These are phyloP conservation scores for Drosophila macrothrix DNA, from an alignment of 2,888 invertebrate genomes.

Conservation along the genomic window DNA sequence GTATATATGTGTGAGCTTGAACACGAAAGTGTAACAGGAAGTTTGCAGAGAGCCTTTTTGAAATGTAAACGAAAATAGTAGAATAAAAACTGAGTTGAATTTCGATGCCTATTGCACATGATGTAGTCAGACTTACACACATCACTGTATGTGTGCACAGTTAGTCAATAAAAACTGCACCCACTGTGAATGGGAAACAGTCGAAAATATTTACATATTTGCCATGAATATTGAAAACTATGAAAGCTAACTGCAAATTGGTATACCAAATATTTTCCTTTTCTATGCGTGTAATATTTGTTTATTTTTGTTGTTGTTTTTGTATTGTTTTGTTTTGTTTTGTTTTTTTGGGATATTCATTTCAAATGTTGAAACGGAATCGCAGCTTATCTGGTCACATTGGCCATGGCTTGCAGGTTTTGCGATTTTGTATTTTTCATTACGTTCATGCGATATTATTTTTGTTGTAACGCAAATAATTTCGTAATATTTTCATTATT, in stretches of 20 bases:
- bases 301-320: not conserved
- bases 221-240: conserved; percentile 33
- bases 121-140: not conserved
- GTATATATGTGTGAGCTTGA: not conserved
- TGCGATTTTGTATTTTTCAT: conserved; percentile 15
- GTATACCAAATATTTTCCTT: not conserved
- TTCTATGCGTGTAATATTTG: not conserved
- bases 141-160: not conserved
- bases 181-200: conserved; percentile 5
- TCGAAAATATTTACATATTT: conserved; percentile 23
- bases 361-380: conserved; percentile 41
- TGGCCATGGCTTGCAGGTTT: conserved; percentile 17
- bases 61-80: not conserved
- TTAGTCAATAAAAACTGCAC: conserved; percentile 18
- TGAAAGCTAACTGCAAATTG: conserved; percentile 8
- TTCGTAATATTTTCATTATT: not conserved
- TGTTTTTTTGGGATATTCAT: not conserved
- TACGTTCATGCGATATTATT: conserved; percentile 41
- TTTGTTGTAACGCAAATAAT: conserved; percentile 13
- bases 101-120: conserved; percentile 11
- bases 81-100: not conserved
- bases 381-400: conserved; percentile 56
- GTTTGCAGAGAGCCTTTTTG: not conserved
- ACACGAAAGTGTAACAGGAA: not conserved
- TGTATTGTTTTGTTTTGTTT: not conserved